Percentiles rank a stretch among this genome's conserved stretches.
Evolutionary conservation across 2,797 vertebrate species (phyloP).

Genomic region (Macropodus opercularis): DNA sequence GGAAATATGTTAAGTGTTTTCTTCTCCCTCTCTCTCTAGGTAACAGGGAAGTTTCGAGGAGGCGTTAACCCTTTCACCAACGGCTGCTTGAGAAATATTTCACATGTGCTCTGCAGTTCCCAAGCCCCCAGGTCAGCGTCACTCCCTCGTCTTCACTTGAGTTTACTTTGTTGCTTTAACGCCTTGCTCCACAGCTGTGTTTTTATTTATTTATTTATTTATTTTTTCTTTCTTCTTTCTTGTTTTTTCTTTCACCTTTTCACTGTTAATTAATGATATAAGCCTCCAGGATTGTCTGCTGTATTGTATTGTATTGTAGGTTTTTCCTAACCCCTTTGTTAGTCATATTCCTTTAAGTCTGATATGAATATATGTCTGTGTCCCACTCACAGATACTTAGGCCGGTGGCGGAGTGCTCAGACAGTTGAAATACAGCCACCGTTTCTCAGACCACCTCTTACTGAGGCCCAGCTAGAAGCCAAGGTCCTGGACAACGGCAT

Average conservation of each 20-base stretch:
- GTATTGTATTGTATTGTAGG: no score
- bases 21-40: constrained; percentile 73
- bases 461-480: constrained; percentile 89
- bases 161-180: constrained; percentile 23
- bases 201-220: no score
- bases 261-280: constrained; percentile 22
- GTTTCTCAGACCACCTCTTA: constrained; percentile 88
- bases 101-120: constrained; percentile 95
- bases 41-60: constrained; percentile 97
- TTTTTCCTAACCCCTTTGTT: background rate
- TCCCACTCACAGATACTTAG: constrained; percentile 86
- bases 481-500: constrained; percentile 97
- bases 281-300: background rate
- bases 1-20: background rate
- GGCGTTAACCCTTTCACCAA: constrained; percentile 98
- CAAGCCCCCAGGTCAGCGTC: constrained; percentile 90
- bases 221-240: constrained; percentile 41
- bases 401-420: constrained; percentile 84
- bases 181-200: constrained; percentile 11
- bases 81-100: constrained; percentile 92
- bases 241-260: background rate
- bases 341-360: background rate
- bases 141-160: background rate
- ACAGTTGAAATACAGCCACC: constrained; percentile 89
- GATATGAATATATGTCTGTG: background rate